These are phyloP conservation scores for Odontomyia ornata DNA, from an alignment of 2,888 invertebrate species.

Conservation along the genomic window DNA sequence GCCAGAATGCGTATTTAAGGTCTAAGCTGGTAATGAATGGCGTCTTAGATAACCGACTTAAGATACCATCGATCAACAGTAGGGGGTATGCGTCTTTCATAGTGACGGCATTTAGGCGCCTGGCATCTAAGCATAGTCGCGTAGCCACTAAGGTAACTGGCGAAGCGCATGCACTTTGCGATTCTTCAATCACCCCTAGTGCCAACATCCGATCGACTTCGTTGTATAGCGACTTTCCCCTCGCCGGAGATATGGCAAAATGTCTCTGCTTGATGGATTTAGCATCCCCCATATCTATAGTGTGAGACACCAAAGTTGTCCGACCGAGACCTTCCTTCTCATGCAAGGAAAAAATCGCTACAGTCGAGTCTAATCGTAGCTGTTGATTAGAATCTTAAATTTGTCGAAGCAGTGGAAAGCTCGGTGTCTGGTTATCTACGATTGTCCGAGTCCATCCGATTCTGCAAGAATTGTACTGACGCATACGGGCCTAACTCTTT, in stretches of 20 bases:
- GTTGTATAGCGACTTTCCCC: neutral
- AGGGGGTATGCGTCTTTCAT: neutral
- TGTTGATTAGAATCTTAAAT: neutral
- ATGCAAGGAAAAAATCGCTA: neutral
- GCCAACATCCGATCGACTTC: constrained; percentile 54
- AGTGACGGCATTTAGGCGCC: neutral
- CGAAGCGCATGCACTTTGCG: neutral
- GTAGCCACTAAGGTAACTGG: neutral
- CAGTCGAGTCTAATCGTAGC: neutral
- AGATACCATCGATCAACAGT: neutral
- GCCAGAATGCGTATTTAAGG: neutral
- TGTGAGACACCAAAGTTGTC: neutral
- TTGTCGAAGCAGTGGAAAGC: no score
- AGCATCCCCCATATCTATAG: neutral
- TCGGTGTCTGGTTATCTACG: no score
- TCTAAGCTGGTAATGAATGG: neutral
- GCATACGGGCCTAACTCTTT: no score
- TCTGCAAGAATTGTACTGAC: no score
- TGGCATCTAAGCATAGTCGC: neutral
- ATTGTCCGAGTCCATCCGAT: no score
- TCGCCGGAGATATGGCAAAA: neutral
- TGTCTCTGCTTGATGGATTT: constrained; percentile 3
- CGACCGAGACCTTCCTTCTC: neutral
- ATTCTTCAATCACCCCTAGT: constrained; percentile 52
- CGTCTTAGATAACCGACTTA: neutral